Percentiles rank a stretch among this genome's conserved stretches.
These are phyloP conservation scores for Crossaster papposus DNA, from an alignment of 53 echinoderm and acorn worm genomes.

Conservation along the genomic window DNA sequence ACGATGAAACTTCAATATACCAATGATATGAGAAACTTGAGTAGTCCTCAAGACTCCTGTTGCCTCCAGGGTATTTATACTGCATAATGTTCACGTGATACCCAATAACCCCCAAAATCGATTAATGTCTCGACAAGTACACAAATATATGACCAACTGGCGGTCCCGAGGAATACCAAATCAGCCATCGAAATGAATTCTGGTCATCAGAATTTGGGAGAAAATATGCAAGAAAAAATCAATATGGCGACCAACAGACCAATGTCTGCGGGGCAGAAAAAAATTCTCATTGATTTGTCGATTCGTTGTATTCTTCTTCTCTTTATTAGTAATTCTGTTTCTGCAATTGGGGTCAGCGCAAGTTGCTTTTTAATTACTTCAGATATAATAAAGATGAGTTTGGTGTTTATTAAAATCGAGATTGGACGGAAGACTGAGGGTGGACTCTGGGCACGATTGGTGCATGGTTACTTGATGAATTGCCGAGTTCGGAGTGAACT, in stretches of 20 bases:
- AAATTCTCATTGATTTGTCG: constrained; percentile 36
- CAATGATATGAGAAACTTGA: constrained; percentile 7
- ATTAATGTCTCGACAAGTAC: constrained; percentile 46
- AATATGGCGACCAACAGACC: constrained; percentile 46
- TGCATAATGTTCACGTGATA: constrained; percentile 58
- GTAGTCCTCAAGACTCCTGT: neutral
- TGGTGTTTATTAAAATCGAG: neutral
- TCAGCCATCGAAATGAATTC: constrained; percentile 26
- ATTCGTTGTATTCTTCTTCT: constrained; percentile 8
- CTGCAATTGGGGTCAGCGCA: neutral
- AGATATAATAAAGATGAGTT: neutral
- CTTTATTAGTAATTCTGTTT: neutral
- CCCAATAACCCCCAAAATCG: constrained; percentile 48
- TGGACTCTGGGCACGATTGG: neutral
- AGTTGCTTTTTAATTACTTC: constrained; percentile 3
- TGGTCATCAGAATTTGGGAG: constrained; percentile 16
- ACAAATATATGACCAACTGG: constrained; percentile 45
- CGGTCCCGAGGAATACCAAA: constrained; percentile 38
- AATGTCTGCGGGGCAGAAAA: neutral
- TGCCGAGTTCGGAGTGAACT: neutral
- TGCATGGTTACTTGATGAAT: neutral
- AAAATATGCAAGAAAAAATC: constrained; percentile 16
- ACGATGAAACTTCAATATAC: constrained; percentile 45
- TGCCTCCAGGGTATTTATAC: constrained; percentile 40
- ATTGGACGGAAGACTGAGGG: neutral